Base-by-base conservation (phyloP, 2,888 invertebrate species). In the Tachina grossa region DNA sequence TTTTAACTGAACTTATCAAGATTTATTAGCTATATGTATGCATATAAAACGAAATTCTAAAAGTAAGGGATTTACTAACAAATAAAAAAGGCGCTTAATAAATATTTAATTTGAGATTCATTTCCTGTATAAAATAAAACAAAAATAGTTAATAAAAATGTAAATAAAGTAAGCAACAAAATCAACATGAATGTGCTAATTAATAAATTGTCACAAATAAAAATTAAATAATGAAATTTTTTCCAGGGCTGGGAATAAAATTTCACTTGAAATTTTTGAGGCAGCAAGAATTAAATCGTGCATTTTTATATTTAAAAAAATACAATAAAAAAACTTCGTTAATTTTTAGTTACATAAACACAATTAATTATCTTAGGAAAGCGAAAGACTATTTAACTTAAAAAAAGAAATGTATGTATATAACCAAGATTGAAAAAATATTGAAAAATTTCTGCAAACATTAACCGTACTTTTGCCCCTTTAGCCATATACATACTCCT, bases 381-480 rank as follows among this genome's bases (percentile, higher is more conserved):
- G 87, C 87, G 85, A 89, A 88, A 88, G 88, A 89, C 89, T 89
- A 88, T 84, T 75, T 82, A 72, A 63, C 41, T 57, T 66, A 79
- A 72, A 79, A 59, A 66, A 71, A 61, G 6, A 31, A 31, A 31
- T 31, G 31, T 31, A 53, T 74, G 49, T 87, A 76, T 87, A 78
- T 53, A 76, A 65, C 14, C 59, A 85, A 72, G 61, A 83, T 43
- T 45, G 57, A 61, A 68, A 43, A 22, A 31, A 31, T 31, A 31
- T 31, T 31, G 5, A 31, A 31, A 31, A 31, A 31, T 1, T 6
- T 31, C 31, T 31, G 31, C 6, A 9, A 51, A 51, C 49, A 49
- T 49, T 16, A 16, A 16, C 9, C 16, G 10, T 51, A 10, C 9
- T 16, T 4, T 31, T 55, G n/a, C 13, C 14, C 13, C 4, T 22